A percentile compares a stretch with the other conserved stretches of the same genome.
Conservation (phyloP, 2,888 invertebrate species). For the Erpobdella octoculata region DNA sequence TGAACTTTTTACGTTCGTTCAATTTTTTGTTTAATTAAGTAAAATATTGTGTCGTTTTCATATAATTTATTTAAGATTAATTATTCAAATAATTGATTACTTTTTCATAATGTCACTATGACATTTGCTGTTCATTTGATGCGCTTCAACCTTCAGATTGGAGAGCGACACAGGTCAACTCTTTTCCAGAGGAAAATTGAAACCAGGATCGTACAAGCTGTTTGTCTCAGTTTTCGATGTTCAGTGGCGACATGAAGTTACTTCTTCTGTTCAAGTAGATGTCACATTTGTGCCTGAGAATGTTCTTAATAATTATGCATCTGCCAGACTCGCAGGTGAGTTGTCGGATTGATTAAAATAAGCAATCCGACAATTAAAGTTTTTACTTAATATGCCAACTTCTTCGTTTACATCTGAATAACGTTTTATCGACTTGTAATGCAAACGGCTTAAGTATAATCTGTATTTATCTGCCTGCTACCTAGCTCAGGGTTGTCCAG, state of each 20-base stretch:
- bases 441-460: too few species aligned
- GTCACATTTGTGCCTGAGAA: constrained; percentile 91
- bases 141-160: constrained; percentile 51
- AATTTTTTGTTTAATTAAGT: neutral
- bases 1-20: constrained; percentile 17
- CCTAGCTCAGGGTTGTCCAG: too few species aligned
- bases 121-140: too few species aligned
- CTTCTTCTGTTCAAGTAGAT: constrained; percentile 62
- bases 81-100: too few species aligned
- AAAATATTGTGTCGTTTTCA: neutral
- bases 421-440: too few species aligned
- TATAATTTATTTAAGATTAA: too few species aligned
- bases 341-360: neutral
- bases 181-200: constrained; percentile 84
- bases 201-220: constrained; percentile 74
- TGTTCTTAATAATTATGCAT: constrained; percentile 91
- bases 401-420: too few species aligned
- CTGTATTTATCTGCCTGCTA: too few species aligned
- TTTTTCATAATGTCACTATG: too few species aligned
- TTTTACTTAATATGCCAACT: too few species aligned
- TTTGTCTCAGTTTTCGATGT: constrained; percentile 78
- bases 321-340: constrained; percentile 65
- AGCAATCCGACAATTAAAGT: neutral
- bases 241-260: constrained; percentile 67
- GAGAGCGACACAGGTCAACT: constrained; percentile 89